Conservation (phyloP, 2,113 vertebrate species). For the Numenius arquata region DNA sequence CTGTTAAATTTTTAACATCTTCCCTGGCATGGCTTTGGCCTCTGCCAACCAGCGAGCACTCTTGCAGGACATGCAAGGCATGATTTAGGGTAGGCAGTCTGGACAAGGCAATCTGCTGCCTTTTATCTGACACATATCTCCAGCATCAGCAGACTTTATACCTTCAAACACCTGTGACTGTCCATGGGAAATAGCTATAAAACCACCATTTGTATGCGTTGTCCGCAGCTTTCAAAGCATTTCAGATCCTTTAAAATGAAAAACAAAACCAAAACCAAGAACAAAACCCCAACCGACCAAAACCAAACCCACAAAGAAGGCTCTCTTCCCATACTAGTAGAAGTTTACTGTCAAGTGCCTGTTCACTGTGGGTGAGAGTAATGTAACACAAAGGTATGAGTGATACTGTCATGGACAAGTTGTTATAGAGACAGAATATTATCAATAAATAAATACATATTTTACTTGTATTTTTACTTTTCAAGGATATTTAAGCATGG, state of each 20-base stretch:
- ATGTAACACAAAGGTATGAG: background rate
- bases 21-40: background rate
- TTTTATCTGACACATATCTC: background rate
- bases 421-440: background rate
- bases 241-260: background rate
- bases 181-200: background rate
- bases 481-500: background rate
- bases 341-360: background rate
- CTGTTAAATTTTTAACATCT: background rate
- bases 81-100: background rate
- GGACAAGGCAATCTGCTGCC: background rate
- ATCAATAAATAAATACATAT: background rate
- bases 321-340: background rate
- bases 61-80: background rate
- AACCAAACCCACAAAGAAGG: fast-evolving
- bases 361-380: background rate
- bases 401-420: background rate
- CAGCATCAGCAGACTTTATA: background rate
- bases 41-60: background rate
- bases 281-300: fast-evolving
- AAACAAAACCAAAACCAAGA: too few relatives aligned
- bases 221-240: background rate
- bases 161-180: background rate
- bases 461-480: background rate
- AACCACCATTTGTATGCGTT: background rate